These are phyloP conservation scores for Smittia aterrima DNA, from an alignment of 2,888 invertebrate species.

Conservation along the genomic window DNA sequence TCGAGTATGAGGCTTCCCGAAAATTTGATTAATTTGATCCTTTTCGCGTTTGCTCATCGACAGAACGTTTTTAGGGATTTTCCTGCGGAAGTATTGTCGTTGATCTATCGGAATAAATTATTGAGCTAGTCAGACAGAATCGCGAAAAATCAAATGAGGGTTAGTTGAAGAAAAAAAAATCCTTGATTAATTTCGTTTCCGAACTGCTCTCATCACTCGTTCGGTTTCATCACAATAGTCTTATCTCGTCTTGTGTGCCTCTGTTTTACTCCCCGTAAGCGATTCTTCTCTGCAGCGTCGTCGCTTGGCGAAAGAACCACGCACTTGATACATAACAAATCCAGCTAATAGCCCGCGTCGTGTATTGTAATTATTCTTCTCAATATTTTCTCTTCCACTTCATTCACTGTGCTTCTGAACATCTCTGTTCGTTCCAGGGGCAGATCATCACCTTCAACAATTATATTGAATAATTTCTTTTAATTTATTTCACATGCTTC, in stretches of 20 bases:
- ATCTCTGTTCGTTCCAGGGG: conserved; percentile 23
- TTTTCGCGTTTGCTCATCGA: not conserved
- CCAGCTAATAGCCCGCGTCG: conserved; percentile 41
- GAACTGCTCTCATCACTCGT: not conserved
- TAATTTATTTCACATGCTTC: conserved; percentile 2
- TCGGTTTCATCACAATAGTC: conserved; percentile 28
- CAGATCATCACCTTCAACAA: conserved; percentile 41
- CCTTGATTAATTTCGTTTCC: not conserved
- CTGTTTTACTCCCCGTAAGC: conserved; percentile 15
- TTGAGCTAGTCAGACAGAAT: no score
- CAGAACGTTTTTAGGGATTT: not conserved
- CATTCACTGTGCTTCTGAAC: conserved; percentile 18
- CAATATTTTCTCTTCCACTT: conserved; percentile 12
- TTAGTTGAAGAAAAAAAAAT: no score
- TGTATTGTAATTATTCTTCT: conserved; percentile 38
- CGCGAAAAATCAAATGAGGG: no score
- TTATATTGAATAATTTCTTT: conserved; percentile 37
- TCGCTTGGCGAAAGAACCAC: not conserved
- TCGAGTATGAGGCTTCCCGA: not conserved
- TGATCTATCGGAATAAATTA: no score
- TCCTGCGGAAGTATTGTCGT: no score
- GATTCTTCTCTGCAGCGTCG: not conserved
- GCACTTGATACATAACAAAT: conserved; percentile 37
- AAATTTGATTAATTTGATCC: conserved; percentile 30
- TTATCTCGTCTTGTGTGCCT: conserved; percentile 4